Percentiles rank a stretch among this genome's conserved stretches.
Evolutionary conservation across 2,888 invertebrate species (phyloP).

Genomic region (Cosmia pyralina): DNA sequence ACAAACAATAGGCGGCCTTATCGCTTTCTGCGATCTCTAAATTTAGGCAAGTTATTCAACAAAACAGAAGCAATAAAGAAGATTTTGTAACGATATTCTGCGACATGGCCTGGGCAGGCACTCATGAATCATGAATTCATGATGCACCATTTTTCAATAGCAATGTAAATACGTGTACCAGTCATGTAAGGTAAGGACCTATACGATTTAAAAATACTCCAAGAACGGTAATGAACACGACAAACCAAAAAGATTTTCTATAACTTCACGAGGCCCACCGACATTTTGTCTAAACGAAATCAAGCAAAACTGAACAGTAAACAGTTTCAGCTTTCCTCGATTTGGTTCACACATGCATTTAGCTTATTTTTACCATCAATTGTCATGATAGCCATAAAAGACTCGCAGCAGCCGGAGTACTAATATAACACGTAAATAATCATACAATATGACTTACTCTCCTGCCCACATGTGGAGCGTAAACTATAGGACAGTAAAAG

Average conservation of each 20-base stretch:
- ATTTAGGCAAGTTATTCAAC: not conserved
- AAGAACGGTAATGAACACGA: not conserved
- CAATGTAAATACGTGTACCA: not conserved
- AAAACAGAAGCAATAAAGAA: not conserved
- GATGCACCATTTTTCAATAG: not conserved
- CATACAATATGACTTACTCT: not conserved
- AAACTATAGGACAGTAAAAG: slow-evolving; percentile 41
- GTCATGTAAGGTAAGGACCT: too few relatives aligned
- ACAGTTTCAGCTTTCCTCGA: not conserved
- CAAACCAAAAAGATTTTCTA: not conserved
- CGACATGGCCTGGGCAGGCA: not conserved
- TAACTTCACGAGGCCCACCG: not conserved
- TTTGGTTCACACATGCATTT: not conserved
- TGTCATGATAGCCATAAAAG: slow-evolving; percentile 13
- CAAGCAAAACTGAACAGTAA: not conserved
- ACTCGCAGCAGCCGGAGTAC: not conserved
- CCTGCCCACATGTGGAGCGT: slow-evolving; percentile 43
- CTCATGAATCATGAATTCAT: not conserved
- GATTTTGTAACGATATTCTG: not conserved
- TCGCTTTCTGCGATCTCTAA: too few relatives aligned
- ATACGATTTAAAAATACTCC: not conserved
- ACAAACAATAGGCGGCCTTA: too few relatives aligned
- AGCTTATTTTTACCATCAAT: not conserved
- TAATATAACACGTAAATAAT: slow-evolving; percentile 24
- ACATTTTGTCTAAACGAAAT: not conserved